These are phyloP conservation scores for Eulemur mongoz DNA, from an alignment of 2,797 vertebrate species.

Conservation along the genomic window DNA sequence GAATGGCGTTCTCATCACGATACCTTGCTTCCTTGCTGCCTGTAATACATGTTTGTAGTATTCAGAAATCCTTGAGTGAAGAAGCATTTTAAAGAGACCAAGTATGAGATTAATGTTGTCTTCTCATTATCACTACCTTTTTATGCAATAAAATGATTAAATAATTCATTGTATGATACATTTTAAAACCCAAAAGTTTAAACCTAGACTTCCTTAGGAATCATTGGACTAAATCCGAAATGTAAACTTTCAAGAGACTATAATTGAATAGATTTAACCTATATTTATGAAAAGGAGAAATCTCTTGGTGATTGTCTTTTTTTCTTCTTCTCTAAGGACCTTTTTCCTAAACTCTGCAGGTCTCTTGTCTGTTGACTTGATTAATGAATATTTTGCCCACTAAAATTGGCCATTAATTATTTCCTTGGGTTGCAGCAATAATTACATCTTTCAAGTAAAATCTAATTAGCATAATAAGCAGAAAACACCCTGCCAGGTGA, in stretches of 20 bases:
- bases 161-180: neutral
- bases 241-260: slow-evolving; percentile 48
- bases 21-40: neutral
- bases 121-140: neutral
- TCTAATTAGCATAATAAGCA: slow-evolving; percentile 83
- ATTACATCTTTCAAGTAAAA: slow-evolving; percentile 84
- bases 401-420: slow-evolving; percentile 84
- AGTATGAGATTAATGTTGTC: neutral
- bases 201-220: neutral
- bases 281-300: slow-evolving; percentile 43
- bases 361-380: slow-evolving; percentile 82
- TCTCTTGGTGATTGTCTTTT: slow-evolving; percentile 56
- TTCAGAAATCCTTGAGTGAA: neutral
- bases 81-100: neutral
- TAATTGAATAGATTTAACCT: slow-evolving; percentile 65
- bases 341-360: slow-evolving; percentile 59
- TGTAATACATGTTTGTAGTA: neutral
- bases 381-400: slow-evolving; percentile 82
- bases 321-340: slow-evolving; percentile 53
- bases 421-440: slow-evolving; percentile 80
- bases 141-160: neutral
- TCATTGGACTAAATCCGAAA: slow-evolving; percentile 5
- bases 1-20: neutral
- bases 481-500: slow-evolving; percentile 78
- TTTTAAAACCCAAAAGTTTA: slow-evolving; percentile 42